phyloP scores from a whole-genome alignment of 2,113 vertebrate species.

The Hippocampus barbouri region DNA sequence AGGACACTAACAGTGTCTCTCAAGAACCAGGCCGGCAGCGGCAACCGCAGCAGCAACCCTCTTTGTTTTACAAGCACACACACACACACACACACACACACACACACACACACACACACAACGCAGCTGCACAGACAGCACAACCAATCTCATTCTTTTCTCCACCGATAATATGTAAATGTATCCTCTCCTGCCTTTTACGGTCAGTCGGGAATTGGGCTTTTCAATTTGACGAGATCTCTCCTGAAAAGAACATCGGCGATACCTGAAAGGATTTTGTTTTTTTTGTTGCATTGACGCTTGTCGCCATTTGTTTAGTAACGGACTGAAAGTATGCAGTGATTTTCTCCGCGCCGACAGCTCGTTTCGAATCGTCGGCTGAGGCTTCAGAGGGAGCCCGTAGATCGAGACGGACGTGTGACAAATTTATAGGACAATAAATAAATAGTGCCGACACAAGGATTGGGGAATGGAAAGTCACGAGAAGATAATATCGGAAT shows the following conservation, averaged over 20 bases:
- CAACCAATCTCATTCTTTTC: slow-evolving; percentile 31
- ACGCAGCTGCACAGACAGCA: slow-evolving; percentile 13
- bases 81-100: background rate
- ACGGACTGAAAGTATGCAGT: slow-evolving; percentile 51
- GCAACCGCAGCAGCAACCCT: slow-evolving; percentile 34
- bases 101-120: background rate
- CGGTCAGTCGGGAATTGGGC: slow-evolving; percentile 3
- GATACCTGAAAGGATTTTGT: slow-evolving; percentile 43
- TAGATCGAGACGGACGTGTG: slow-evolving; percentile 34
- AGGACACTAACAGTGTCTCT: slow-evolving; percentile 54
- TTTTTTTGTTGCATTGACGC: slow-evolving; percentile 54
- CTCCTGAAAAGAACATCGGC: slow-evolving; percentile 10
- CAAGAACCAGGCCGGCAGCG: slow-evolving; percentile 45
- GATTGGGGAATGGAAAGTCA: background rate
- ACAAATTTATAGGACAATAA: background rate
- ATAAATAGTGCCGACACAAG: background rate
- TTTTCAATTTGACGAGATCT: slow-evolving; percentile 15
- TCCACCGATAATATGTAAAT: slow-evolving; percentile 33
- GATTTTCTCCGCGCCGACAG: slow-evolving; percentile 56
- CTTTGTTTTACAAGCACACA: slow-evolving; percentile 16
- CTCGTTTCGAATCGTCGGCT: slow-evolving; percentile 46
- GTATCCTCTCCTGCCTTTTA: background rate
- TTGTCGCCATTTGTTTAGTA: slow-evolving; percentile 55
- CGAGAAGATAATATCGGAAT: background rate
- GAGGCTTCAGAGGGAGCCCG: slow-evolving; percentile 25